Percentiles rank a stretch among this genome's conserved stretches.
Evolutionary conservation across 2,113 vertebrate genomes (phyloP).

Genomic region (Chiloscyllium plagiosum): DNA sequence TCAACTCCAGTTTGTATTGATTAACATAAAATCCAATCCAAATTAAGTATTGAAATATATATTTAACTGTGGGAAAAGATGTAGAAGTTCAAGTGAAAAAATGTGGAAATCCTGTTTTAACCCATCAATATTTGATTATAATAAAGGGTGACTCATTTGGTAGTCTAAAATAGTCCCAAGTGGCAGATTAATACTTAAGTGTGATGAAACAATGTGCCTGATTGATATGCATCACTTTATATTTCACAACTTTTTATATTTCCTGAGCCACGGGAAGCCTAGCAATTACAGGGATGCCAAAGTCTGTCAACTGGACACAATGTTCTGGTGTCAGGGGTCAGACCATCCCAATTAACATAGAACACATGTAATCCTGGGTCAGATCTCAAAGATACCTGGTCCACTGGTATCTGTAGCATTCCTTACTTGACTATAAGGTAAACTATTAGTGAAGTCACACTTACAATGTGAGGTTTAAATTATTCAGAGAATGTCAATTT

Average conservation of each 20-base stretch:
- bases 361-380: neutral
- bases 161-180: neutral
- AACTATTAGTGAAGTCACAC: neutral
- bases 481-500: neutral
- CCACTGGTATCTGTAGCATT: neutral
- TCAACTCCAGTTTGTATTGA: neutral
- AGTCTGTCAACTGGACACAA: neutral
- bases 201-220: neutral
- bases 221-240: neutral
- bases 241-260: neutral
- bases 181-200: neutral
- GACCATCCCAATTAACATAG: neutral
- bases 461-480: neutral
- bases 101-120: neutral
- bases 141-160: neutral
- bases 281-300: neutral
- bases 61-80: neutral
- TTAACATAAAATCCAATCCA: neutral
- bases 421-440: neutral
- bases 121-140: neutral
- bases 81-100: neutral
- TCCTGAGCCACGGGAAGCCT: too few relatives aligned
- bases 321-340: neutral
- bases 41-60: neutral
- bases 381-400: neutral